These are phyloP conservation scores for Jaculus jaculus DNA, from an alignment of 2,113 vertebrate species.

Conservation along the genomic window DNA sequence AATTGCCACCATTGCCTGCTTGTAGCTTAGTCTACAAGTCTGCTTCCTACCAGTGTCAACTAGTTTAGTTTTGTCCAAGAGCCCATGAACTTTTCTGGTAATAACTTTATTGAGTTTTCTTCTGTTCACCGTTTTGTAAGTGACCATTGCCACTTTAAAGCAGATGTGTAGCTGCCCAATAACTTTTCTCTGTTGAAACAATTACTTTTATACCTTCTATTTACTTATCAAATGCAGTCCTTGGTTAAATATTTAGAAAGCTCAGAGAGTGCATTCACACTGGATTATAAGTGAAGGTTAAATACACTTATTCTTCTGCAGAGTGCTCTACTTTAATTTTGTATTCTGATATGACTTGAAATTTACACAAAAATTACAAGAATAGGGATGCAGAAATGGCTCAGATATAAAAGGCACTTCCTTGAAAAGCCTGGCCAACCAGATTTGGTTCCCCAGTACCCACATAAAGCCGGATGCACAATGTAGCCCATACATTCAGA, in stretches of 20 bases:
- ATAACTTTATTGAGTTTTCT: neutral
- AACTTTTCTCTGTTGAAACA: constrained; percentile 8
- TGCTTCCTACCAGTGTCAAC: neutral
- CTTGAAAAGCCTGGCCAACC: too few relatives aligned
- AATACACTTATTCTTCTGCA: neutral
- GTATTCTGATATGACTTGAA: constrained; percentile 11
- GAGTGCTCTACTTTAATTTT: neutral
- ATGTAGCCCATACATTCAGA: too few relatives aligned
- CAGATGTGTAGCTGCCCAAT: neutral
- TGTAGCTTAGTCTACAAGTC: neutral
- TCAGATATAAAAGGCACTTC: neutral
- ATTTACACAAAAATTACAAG: neutral
- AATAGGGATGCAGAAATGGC: neutral
- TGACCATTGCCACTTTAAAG: neutral
- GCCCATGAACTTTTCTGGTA: neutral
- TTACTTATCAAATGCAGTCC: constrained; percentile 29
- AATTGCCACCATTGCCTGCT: neutral
- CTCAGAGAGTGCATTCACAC: neutral
- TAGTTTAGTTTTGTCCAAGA: neutral
- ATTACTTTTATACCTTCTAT: neutral
- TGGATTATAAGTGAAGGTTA: constrained; percentile 33
- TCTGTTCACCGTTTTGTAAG: neutral
- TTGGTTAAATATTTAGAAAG: constrained; percentile 5
- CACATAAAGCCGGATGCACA: too few relatives aligned
- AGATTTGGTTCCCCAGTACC: too few relatives aligned